These are phyloP conservation scores for Melanotaenia trifasciata DNA, from an alignment of 2,797 vertebrate species.

Conservation along the genomic window DNA sequence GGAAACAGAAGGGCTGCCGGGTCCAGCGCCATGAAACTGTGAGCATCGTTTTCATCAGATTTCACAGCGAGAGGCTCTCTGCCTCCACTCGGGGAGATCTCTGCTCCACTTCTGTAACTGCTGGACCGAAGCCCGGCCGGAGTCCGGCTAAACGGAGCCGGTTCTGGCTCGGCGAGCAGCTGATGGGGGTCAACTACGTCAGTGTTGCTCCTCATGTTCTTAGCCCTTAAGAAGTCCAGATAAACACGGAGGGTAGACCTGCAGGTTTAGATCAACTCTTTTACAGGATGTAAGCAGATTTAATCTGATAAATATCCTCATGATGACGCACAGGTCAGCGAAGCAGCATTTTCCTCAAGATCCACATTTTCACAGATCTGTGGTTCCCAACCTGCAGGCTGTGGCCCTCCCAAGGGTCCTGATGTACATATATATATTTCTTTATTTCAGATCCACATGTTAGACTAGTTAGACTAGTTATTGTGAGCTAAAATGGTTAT, in stretches of 20 bases:
- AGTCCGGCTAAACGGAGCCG: background rate
- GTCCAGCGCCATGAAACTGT: too few species aligned
- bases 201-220: conserved; percentile 1
- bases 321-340: background rate
- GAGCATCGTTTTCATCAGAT: too few species aligned
- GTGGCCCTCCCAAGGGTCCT: background rate
- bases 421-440: too few species aligned
- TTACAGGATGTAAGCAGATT: too few species aligned
- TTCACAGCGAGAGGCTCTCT: too few species aligned
- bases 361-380: background rate
- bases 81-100: conserved; percentile 56
- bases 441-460: too few species aligned
- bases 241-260: too few species aligned
- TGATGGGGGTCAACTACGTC: background rate
- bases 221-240: too few species aligned
- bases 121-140: conserved; percentile 8
- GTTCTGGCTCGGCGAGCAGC: background rate
- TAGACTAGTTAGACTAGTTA: too few species aligned
- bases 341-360: background rate
- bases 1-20: background rate
- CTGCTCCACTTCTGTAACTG: conserved; percentile 2
- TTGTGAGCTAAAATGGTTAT: too few species aligned
- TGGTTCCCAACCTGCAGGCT: background rate
- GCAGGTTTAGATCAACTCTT: background rate
- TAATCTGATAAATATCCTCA: background rate